Evolutionary conservation across 2,797 vertebrate genomes (phyloP).

Genomic region (Trichosurus vulpecula): DNA sequence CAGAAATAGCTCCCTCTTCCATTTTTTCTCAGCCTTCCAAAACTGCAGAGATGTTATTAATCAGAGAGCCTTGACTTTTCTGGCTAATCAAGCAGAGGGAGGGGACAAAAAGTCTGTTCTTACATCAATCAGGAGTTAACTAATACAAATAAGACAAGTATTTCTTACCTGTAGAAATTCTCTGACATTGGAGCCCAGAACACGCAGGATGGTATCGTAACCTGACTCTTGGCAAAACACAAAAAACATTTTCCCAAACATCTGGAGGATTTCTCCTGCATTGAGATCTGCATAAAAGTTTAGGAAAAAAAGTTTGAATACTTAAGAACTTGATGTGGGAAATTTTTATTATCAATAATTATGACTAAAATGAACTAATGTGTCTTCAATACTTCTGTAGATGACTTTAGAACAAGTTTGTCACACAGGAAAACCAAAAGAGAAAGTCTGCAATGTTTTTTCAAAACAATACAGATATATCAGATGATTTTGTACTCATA

Average conservation of each 20-base stretch:
- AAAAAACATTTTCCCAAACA: conserved; percentile 99
- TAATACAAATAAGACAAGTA: not conserved
- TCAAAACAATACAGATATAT: not conserved
- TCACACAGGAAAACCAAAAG: not conserved
- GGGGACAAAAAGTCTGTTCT: not conserved
- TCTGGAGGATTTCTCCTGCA: conserved; percentile 97
- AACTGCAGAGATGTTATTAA: conserved; percentile 17
- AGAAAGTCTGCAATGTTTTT: not conserved
- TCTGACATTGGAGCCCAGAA: conserved; percentile 97
- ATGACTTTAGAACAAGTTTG: not conserved
- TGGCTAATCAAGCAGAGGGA: not conserved
- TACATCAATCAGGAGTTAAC: not conserved
- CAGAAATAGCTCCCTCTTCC: conserved; percentile 21
- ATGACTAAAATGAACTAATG: conserved; percentile 25
- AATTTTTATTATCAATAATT: not conserved
- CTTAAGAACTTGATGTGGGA: not conserved
- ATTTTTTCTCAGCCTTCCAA: conserved; percentile 26
- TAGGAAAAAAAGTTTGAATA: conserved; percentile 31
- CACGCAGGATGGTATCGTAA: conserved; percentile 97
- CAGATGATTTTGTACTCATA: not conserved
- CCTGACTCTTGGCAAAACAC: conserved; percentile 99
- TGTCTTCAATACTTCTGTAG: not conserved
- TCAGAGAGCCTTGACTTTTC: not conserved
- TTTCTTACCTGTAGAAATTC: conserved; percentile 96
- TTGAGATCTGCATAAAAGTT: conserved; percentile 91